Base-by-base conservation (phyloP, 2,113 vertebrate species). In the Mirza zaza region DNA sequence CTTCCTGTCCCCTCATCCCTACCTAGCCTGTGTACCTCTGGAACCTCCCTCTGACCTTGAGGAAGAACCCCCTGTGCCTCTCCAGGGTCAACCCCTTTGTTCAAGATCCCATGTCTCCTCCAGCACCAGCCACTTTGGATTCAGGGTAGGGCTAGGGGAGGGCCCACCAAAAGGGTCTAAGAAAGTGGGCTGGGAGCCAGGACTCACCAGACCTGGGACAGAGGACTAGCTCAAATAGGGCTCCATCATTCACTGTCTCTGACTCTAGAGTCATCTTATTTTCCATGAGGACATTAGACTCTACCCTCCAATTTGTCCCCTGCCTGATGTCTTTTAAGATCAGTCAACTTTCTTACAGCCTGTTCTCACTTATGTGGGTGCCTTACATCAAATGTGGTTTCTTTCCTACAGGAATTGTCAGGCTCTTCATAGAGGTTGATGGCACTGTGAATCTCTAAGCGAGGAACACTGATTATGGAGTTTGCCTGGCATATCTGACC, bases 191-290 rank as follows among this genome's bases (percentile, higher is more conserved):
- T 6, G 36, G 45, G 10, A 73, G 21, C 48, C 17, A 6, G 63
- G 87, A 45, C 27, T 6, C 0, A 0, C 65, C 0, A 3, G 45
- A 34, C 7, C 57, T 83, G 9, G 11, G 1, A 15, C 9, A 21
- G 57, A 68, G 39, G 84, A 13, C 48, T 34, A 8, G 39, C 48
- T n/a, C 61, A 18, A 79, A 15, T 6, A 4, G 48, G 59, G 8
- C 65, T 48, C 25, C 5, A 3, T 21, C n/a, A 13, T 48, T 68
- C 55, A 13, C 50, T 29, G 18, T 63, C 84, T 55, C 65, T 67
- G 39, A 8, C 42, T 55, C 83, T 3, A 10, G 9, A 73, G 20
- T 57, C 39, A 18, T 23, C 75, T 25, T 59, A 73, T 36, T 76
- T 59, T 20, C 39, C 27, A 42, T 32, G n/a, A 73, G 9, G 21